Base-by-base conservation (phyloP, 2,797 vertebrate genomes). In the Huso huso region DNA sequence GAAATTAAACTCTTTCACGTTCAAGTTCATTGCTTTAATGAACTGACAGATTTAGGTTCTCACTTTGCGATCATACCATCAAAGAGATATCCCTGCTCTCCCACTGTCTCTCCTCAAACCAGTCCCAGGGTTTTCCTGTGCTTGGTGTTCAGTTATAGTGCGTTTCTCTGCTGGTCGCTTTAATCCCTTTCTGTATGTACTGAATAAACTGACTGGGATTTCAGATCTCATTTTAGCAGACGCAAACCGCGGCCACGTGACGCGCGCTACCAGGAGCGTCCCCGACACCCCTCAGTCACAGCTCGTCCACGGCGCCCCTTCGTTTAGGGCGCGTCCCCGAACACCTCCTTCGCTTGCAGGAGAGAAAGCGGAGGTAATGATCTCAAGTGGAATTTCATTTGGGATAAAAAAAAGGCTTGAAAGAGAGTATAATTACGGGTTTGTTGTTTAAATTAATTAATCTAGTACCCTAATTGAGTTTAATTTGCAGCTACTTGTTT, bases 241-340 rank as follows among this genome's bases (percentile, higher is more conserved):
- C 55, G 65, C 18, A 68, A 62, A 72, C 62, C 12, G 59, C 13
- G n/a, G 57, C 65, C 63, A 69, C 68, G 68, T 69, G 68, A 10
- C 53, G 51, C 61, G 55, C 55, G 55, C 13, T n/a, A 11, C 2
- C 12, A 6, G 53, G 51, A 51, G 55, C 55, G 55, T 58, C 12
- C 55, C 9, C 12, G 55, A 12, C 11, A 6, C 51, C 55, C 10
- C 55, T n/a, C 55, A n/a, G 6, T n/a, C 55, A 11, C 0, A 6
- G 55, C 12, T 58, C 55, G 12, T 13, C 2, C 12, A 10, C 55
- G 55, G 13, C 13, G 55, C 55, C 11, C 10, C 15, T 18, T 18
- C 15, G 1, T 18, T 1, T 18, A 18, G 15, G 15, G 15, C 15
- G 15, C 15, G 55, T 58, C 9, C 55, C 55, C 51, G 8, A 12